Evolutionary conservation across 2,113 vertebrate genomes (phyloP).

Genomic region (Trogon melanurus): DNA sequence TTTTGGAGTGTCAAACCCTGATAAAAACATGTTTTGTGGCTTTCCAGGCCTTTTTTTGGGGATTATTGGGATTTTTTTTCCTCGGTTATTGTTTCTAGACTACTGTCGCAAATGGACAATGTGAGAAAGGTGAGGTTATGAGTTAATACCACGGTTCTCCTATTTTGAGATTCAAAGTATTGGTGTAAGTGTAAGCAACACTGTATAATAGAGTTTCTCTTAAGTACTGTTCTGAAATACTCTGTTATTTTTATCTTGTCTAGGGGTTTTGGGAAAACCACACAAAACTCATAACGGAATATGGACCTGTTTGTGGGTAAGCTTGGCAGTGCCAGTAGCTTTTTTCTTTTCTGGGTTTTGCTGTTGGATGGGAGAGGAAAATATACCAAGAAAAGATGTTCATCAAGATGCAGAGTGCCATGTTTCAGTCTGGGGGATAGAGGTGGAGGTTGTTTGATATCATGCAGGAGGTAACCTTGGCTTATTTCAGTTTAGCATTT

Average conservation of each 20-base stretch:
- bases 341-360: not conserved
- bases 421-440: not conserved
- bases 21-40: not conserved
- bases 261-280: constrained; percentile 83
- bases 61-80: not conserved
- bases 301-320: constrained; percentile 87
- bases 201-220: not conserved
- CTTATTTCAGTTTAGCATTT: constrained; percentile 1
- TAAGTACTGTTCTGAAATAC: not conserved
- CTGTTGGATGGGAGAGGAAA: not conserved
- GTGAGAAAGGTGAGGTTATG: not conserved
- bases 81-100: not conserved
- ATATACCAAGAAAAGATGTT: not conserved
- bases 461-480: not conserved
- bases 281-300: constrained; percentile 75
- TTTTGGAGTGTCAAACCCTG: not conserved
- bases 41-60: not conserved
- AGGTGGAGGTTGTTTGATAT: not conserved
- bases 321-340: not conserved
- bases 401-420: not conserved
- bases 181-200: not conserved
- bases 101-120: not conserved
- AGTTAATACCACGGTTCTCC: not conserved
- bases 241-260: constrained; percentile 4
- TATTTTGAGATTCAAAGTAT: not conserved